Percentiles rank a stretch among this genome's conserved stretches.
Evolutionary conservation across 2,888 invertebrate genomes (phyloP).

Genomic region (Siphonodentalium dalli): DNA sequence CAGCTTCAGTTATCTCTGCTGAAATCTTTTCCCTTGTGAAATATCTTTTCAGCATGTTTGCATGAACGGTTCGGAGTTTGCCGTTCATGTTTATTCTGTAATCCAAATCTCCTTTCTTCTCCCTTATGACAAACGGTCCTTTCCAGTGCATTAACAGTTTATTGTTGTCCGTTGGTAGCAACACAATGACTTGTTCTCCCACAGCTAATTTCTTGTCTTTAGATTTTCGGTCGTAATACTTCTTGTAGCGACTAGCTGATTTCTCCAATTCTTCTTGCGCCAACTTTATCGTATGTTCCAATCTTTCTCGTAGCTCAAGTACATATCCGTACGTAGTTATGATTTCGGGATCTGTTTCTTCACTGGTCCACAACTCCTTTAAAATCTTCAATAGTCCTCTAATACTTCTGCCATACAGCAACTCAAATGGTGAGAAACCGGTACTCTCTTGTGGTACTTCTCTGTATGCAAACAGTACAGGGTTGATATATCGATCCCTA

Average conservation of each 20-base stretch:
- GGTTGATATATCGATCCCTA: slow-evolving; percentile 29
- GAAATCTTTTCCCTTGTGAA: neutral
- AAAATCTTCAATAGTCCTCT: slow-evolving; percentile 33
- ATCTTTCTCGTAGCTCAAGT: slow-evolving; percentile 10
- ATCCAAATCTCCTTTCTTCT: slow-evolving; percentile 9
- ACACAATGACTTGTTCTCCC: slow-evolving; percentile 25
- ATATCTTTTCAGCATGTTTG: slow-evolving; percentile 22
- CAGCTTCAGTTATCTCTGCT: too few relatives aligned
- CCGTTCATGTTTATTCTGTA: slow-evolving; percentile 12
- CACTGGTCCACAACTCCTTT: slow-evolving; percentile 21
- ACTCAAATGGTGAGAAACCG: slow-evolving; percentile 31
- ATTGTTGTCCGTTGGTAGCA: slow-evolving; percentile 25
- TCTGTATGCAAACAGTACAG: slow-evolving; percentile 33
- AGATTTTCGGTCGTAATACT: slow-evolving; percentile 21
- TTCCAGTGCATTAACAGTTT: slow-evolving; percentile 28
- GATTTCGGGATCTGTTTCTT: slow-evolving; percentile 12
- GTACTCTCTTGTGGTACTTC: slow-evolving; percentile 29
- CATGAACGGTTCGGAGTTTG: slow-evolving; percentile 16
- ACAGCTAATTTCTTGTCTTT: slow-evolving; percentile 7
- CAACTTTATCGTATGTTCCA: slow-evolving; percentile 14
- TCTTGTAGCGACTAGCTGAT: slow-evolving; percentile 1
- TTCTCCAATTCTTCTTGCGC: slow-evolving; percentile 16
- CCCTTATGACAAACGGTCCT: slow-evolving; percentile 23
- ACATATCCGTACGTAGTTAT: slow-evolving; percentile 12
- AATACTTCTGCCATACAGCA: slow-evolving; percentile 30